Conservation (phyloP, 2,888 invertebrate species). For the Dryobotodes eremita region DNA sequence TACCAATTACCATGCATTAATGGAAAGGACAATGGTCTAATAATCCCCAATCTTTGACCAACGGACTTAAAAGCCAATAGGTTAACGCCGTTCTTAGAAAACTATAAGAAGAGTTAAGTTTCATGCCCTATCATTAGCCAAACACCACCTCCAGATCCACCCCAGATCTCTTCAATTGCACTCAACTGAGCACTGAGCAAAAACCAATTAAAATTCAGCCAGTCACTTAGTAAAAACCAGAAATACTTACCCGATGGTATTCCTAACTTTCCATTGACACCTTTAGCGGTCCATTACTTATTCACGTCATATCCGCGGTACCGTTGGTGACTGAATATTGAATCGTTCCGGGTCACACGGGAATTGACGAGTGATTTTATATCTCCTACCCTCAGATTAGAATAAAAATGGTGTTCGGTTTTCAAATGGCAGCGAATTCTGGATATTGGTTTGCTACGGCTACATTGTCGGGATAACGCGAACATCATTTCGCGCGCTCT, state of each 20-base stretch:
- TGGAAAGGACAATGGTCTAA: background rate
- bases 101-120: background rate
- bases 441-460: background rate
- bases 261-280: conserved; percentile 28
- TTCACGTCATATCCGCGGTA: conserved; percentile 42
- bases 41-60: background rate
- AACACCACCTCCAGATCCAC: too few relatives aligned
- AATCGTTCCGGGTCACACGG: conserved; percentile 45
- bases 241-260: conserved; percentile 12
- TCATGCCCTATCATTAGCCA: background rate
- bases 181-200: background rate
- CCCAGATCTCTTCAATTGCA: background rate
- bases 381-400: conserved; percentile 13
- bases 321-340: conserved; percentile 53
- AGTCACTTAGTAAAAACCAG: background rate
- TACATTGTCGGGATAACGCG: background rate
- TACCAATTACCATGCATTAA: background rate
- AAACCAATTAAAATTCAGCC: conserved; percentile 2
- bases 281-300: conserved; percentile 41
- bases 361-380: conserved; percentile 33
- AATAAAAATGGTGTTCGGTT: conserved; percentile 1
- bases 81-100: background rate
- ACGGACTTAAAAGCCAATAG: background rate
- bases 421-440: background rate
- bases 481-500: background rate